Base-by-base conservation (phyloP, 2,888 invertebrate species). In the Syrphus vitripennis region DNA sequence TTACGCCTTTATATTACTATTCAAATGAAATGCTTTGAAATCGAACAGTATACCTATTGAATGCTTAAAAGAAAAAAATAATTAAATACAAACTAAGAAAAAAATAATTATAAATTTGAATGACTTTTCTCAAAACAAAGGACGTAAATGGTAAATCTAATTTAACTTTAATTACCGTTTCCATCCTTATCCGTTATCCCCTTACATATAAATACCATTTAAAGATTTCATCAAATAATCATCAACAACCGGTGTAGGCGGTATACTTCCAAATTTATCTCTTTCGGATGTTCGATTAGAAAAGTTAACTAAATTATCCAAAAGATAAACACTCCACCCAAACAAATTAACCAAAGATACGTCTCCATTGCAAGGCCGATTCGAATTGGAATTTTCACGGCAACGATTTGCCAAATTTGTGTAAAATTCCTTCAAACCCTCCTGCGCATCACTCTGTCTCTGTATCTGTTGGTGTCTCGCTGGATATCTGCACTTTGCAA, bases 361-460 rank as follows among this genome's bases (percentile, higher is more conserved):
- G 53, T 37, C n/a, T 55, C 26, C 67, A 42, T 50, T 57, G 57
- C 40, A 74, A 69, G 59, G 78, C 78, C 69, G 83, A 16, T 72
- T 79, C 79, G 16, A 83, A 83, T 83, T 69, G 70, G 24, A 48
- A 83, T 83, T 83, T 57, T 42, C 79, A 83, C 57, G 79, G 79
- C 70, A 40, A 57, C 57, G 72, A 70, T 79, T 37, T 79, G 83
- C 83, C 74, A 79, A 83, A 83, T 74, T 74, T 29, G 70, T 78
- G 78, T 78, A 63, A 70, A 75, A 65, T 42, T 65, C 40, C 57
- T 63, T 26, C 37, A 14, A n/a, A 3, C 45, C 31, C 31, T 14
- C 34, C 29, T n/a, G 6, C 7, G 4, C 6, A 6, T 29, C 29
- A 10, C 24, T 26, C n/a, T 63, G n/a, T 26, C 34, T 34, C 12